phyloP scores from a whole-genome alignment of 2,888 invertebrate species.

The Galeruca laticollis region DNA sequence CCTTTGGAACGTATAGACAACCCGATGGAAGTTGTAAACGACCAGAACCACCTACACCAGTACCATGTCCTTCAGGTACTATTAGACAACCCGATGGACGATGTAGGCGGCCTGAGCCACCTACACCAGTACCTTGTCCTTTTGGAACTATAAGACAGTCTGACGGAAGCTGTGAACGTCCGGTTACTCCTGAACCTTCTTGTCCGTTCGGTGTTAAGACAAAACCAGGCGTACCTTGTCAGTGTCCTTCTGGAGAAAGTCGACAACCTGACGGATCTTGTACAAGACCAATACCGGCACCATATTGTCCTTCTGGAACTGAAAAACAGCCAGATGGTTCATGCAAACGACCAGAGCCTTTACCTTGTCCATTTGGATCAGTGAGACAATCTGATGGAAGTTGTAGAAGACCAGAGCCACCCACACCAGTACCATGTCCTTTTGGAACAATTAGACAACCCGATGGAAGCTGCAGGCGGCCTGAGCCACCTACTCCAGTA shows the following conservation, averaged over 20 bases:
- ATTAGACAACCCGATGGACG: slow-evolving; percentile 20
- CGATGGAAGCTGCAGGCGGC: slow-evolving; percentile 18
- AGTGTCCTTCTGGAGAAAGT: slow-evolving; percentile 36
- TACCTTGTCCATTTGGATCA: slow-evolving; percentile 30
- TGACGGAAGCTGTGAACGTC: slow-evolving; percentile 23
- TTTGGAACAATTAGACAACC: slow-evolving; percentile 18
- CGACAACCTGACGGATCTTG: slow-evolving; percentile 37
- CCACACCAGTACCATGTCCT: slow-evolving; percentile 24
- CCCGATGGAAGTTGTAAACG: slow-evolving; percentile 28
- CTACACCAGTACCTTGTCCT: slow-evolving; percentile 24
- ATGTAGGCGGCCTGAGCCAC: slow-evolving; percentile 24
- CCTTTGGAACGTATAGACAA: slow-evolving; percentile 19
- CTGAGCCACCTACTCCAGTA: slow-evolving; percentile 26
- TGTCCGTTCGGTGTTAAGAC: slow-evolving; percentile 30
- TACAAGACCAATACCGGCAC: slow-evolving; percentile 29
- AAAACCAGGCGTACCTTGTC: slow-evolving; percentile 21
- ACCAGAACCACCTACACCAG: slow-evolving; percentile 27
- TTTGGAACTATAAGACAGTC: slow-evolving; percentile 19
- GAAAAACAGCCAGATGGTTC: slow-evolving; percentile 32
- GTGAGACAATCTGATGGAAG: slow-evolving; percentile 19
- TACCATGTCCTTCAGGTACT: slow-evolving; percentile 42
- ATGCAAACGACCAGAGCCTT: slow-evolving; percentile 27
- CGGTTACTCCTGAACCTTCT: slow-evolving; percentile 4
- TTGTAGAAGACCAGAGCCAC: slow-evolving; percentile 32
- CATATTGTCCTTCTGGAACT: slow-evolving; percentile 47